A percentile compares a stretch with the other conserved stretches of the same genome.
Conservation (phyloP, 1,140 invertebrate species). For the Trichonephila clavipes region DNA sequence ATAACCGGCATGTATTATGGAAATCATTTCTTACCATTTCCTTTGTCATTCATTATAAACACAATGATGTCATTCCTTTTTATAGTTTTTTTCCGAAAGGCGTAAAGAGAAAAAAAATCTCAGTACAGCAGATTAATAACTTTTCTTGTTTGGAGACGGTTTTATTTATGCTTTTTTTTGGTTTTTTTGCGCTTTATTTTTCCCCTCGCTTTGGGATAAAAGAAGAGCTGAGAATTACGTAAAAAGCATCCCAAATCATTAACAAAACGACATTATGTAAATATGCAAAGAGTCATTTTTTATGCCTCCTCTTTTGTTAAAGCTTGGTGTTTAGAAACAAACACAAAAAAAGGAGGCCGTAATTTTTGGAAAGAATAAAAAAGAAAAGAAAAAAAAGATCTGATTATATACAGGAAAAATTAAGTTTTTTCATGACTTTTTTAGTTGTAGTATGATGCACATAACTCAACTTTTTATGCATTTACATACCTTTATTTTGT, state of each 20-base stretch:
- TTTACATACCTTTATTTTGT: neutral
- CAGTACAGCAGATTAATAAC: constrained; percentile 4
- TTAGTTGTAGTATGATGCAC: neutral
- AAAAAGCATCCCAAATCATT: constrained; percentile 59
- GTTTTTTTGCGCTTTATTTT: neutral
- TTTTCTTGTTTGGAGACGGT: constrained; percentile 38
- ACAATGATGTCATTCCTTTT: neutral
- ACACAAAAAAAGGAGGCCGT: neutral
- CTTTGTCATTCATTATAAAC: constrained; percentile 26
- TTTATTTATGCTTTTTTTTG: constrained; percentile 13
- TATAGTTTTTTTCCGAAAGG: neutral
- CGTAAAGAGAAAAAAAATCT: constrained; percentile 24
- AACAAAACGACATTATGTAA: constrained; percentile 68
- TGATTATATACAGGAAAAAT: constrained; percentile 26
- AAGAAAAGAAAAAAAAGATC: neutral
- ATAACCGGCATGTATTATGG: neutral
- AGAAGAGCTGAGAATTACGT: neutral
- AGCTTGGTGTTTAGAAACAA: constrained; percentile 55
- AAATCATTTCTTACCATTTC: constrained; percentile 36
- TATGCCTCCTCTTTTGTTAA: constrained; percentile 40
- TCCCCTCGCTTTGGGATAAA: neutral
- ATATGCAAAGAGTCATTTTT: constrained; percentile 64
- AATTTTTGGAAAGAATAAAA: neutral
- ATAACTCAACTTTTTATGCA: neutral
- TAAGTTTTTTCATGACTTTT: neutral